Evolutionary conservation across 2,113 vertebrate genomes (phyloP), one percentile per base, ranked within the genome.

Genomic region (Charina bottae): DNA sequence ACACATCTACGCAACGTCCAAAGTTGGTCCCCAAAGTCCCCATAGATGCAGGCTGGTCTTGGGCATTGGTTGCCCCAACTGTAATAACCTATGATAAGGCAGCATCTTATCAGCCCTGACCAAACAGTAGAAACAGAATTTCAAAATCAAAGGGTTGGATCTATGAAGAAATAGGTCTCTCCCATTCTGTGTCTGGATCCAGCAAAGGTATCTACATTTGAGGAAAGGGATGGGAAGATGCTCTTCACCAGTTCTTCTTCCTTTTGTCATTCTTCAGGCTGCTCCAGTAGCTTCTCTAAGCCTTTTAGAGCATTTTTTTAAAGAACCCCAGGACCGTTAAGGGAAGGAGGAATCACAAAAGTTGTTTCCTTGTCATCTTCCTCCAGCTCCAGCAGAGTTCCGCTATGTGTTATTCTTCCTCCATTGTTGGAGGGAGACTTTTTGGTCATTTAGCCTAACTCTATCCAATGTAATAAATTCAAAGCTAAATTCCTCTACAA

Each of bases 1-100:
- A 99, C 83, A 99, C 89, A 89, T 99, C 98, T 89, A 99, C 97
- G 0, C 98, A 99, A 92, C 97, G 97, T 59, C 98, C 99, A 0
- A 98, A 98, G 94, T 99, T 99, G 88, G 98, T 99, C 83, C 99
- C 98, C 17, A 98, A 96, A 0, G 94, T 96, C 72, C 98, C 98
- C 23, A 98, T 97, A 12, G 96, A 98, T 94, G 97, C 97, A 0
- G 98, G 98, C 56, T 98, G 98, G 94, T 99, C 98, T 17, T 95
- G 95, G 0, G 96, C 97, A 95, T 99, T 97, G 0, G 98, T 98
- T 15, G 98, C 98, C 0, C 98, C 99, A 0, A 99, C 98, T 0
- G 99, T 98, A 94, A 99, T 99, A 90, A 99, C 98, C 99, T 99
- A 90, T 15, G 6, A 55, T 11, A 6, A 92, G 58, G 88, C 12